Evolutionary conservation across 1,140 invertebrate species (phyloP).

Genomic region (Magallana ariakensis): DNA sequence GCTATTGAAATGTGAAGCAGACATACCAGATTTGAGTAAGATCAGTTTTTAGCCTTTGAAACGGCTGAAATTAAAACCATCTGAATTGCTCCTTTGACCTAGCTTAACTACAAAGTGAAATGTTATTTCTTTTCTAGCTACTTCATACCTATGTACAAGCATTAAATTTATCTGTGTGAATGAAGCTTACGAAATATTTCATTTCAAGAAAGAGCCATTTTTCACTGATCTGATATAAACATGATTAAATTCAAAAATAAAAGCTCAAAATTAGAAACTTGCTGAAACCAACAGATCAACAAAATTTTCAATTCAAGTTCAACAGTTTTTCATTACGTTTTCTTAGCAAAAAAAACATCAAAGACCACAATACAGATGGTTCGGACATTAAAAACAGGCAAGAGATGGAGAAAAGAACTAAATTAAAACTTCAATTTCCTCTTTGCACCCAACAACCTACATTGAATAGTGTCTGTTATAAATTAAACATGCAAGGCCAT

Average conservation of each 20-base stretch:
- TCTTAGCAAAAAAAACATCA: conserved; percentile 40
- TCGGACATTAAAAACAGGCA: conserved; percentile 43
- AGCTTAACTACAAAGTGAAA: conserved; percentile 16
- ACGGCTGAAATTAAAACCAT: conserved; percentile 43
- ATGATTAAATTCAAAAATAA: neutral
- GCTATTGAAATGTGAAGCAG: conserved; percentile 44
- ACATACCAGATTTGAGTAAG: conserved; percentile 32
- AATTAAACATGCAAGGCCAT: conserved; percentile 28
- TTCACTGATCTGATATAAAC: neutral
- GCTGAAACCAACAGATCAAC: neutral
- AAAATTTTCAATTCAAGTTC: neutral
- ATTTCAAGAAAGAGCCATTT: neutral
- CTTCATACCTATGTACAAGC: conserved; percentile 7
- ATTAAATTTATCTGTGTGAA: neutral
- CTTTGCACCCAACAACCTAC: conserved; percentile 31
- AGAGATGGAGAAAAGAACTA: neutral
- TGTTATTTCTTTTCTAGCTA: conserved; percentile 12
- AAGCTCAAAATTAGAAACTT: neutral
- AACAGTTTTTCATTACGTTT: conserved; percentile 38
- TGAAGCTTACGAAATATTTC: neutral
- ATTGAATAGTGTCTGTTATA: conserved; percentile 19
- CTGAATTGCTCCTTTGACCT: conserved; percentile 25
- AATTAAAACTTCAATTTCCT: conserved; percentile 48
- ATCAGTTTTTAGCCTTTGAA: conserved; percentile 42
- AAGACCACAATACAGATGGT: conserved; percentile 42